Evolutionary conservation across 1,140 invertebrate genomes (phyloP).

Genomic region (Patella vulgata): DNA sequence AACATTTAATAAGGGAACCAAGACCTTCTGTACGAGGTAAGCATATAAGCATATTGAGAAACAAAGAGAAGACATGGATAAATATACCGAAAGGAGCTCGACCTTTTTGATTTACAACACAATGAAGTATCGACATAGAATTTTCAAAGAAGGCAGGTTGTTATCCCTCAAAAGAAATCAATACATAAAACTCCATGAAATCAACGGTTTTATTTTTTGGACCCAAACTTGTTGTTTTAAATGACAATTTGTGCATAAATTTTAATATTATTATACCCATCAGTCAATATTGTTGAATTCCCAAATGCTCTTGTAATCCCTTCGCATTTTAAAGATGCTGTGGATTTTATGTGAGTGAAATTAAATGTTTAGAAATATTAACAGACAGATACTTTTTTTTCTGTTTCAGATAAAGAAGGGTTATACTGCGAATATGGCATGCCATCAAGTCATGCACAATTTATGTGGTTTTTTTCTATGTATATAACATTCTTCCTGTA

Average conservation of each 20-base stretch:
- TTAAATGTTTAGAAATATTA: too few species aligned
- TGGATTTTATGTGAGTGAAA: too few species aligned
- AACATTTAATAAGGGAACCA: conserved; percentile 83
- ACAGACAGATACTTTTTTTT: too few species aligned
- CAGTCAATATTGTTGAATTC: too few species aligned
- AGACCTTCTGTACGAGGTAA: conserved; percentile 73
- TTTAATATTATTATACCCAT: too few species aligned
- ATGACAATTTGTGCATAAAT: too few species aligned
- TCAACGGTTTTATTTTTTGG: not conserved
- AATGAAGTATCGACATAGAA: not conserved
- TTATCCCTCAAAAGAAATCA: too few species aligned
- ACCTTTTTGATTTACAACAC: not conserved
- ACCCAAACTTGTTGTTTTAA: too few species aligned
- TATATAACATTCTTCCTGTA: conserved; percentile 88
- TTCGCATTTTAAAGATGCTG: too few species aligned
- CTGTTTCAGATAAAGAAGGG: conserved; percentile 56
- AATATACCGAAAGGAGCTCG: not conserved
- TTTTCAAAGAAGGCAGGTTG: not conserved
- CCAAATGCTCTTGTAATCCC: too few species aligned
- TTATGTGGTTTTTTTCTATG: conserved; percentile 91
- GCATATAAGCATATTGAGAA: not conserved
- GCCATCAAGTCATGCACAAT: conserved; percentile 92
- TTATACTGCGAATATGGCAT: conserved; percentile 91
- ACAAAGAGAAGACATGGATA: not conserved
- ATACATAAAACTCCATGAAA: not conserved